Percentiles rank a stretch among this genome's conserved stretches.
phyloP scores from a whole-genome alignment of 2,113 vertebrate species.

The Ornithorhynchus anatinus region DNA sequence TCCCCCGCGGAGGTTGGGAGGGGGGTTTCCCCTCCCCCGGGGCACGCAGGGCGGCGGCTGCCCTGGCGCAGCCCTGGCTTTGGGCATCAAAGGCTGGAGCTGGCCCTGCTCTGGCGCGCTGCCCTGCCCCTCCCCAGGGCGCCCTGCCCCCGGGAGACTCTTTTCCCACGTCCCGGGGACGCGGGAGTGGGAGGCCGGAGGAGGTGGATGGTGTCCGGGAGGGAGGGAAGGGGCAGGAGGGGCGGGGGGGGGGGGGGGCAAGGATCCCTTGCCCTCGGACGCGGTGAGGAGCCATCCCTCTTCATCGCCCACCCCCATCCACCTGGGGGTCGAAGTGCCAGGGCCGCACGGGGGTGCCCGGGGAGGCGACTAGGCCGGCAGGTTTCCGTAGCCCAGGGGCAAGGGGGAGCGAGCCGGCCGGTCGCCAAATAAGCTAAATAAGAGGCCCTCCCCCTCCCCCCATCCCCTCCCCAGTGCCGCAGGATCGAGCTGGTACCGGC shows the following conservation, averaged over 20 bases:
- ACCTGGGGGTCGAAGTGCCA: not conserved
- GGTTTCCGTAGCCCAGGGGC: no score
- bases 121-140: not conserved
- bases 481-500: conserved; percentile 28
- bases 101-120: not conserved
- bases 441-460: conserved; percentile 37
- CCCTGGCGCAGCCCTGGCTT: not conserved
- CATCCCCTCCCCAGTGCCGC: conserved; percentile 62
- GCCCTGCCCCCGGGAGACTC: not conserved
- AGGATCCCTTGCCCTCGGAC: no score
- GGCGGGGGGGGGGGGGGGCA: not conserved
- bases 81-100: not conserved
- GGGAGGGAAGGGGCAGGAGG: no score
- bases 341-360: not conserved
- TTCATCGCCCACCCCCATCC: no score
- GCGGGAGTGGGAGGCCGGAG: conserved; percentile 18
- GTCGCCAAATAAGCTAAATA: no score
- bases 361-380: no score
- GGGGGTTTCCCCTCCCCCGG: no score
- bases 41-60: not conserved
- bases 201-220: conserved; percentile 29
- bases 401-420: no score
- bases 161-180: conserved; percentile 33
- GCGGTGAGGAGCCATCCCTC: no score
- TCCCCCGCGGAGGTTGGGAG: not conserved